phyloP scores from a whole-genome alignment of 2,113 vertebrate species.

The Microcebus tavaratra region DNA sequence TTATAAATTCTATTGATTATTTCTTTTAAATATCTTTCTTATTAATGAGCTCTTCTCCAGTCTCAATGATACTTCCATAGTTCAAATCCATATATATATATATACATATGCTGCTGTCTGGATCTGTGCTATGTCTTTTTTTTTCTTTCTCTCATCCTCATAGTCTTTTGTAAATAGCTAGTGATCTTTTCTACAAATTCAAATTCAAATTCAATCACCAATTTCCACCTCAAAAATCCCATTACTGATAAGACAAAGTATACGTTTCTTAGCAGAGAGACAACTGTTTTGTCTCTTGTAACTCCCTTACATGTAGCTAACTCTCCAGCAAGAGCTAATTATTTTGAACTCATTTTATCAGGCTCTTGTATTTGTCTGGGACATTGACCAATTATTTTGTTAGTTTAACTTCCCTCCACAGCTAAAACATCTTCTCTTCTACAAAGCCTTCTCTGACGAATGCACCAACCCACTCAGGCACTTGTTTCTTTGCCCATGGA shows the following conservation, averaged over 20 bases:
- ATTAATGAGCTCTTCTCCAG: neutral
- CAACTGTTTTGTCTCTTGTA: neutral
- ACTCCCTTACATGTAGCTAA: neutral
- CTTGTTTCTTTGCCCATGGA: neutral
- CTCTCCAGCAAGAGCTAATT: neutral
- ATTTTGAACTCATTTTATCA: neutral
- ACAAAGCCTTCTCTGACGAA: neutral
- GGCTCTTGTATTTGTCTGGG: neutral
- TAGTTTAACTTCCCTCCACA: neutral
- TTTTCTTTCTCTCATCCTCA: neutral
- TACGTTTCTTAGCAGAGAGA: neutral
- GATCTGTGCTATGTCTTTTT: neutral
- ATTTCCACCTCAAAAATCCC: neutral
- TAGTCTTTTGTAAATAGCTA: neutral
- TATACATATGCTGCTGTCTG: neutral
- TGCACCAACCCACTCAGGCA: neutral
- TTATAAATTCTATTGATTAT: neutral
- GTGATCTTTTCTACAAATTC: neutral
- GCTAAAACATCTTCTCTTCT: neutral
- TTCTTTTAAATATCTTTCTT: neutral
- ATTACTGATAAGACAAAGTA: neutral
- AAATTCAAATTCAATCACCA: neutral
- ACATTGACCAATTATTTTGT: neutral
- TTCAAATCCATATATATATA: neutral
- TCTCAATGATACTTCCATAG: neutral